These are phyloP conservation scores for Melospiza melodia DNA, from an alignment of 2,113 vertebrate genomes.

Conservation along the genomic window DNA sequence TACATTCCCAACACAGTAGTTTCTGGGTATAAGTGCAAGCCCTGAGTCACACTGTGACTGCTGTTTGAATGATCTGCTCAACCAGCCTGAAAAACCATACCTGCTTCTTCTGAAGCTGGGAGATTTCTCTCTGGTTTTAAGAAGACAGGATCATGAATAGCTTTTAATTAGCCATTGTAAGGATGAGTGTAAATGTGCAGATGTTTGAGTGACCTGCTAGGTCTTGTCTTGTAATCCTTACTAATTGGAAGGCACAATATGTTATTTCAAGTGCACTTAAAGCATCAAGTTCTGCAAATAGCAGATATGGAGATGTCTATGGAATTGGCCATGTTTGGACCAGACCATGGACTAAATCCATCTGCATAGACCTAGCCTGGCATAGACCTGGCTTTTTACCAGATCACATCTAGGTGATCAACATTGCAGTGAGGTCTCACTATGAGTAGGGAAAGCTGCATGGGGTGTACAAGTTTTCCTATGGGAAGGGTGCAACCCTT, in stretches of 20 bases:
- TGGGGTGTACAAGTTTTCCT: background rate
- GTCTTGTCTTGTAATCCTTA: background rate
- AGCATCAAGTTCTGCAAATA: background rate
- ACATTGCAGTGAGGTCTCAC: background rate
- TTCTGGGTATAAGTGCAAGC: background rate
- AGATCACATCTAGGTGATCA: background rate
- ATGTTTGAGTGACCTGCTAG: background rate
- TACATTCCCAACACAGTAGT: background rate
- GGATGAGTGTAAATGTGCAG: background rate
- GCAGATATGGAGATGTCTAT: rapidly evolving
- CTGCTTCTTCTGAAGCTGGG: background rate
- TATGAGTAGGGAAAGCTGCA: background rate
- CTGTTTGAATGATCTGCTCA: background rate
- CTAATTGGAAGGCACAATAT: background rate
- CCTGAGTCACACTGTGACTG: background rate
- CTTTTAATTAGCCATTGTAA: background rate
- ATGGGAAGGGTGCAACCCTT: background rate
- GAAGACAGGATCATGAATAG: background rate
- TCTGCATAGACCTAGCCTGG: background rate
- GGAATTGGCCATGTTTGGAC: background rate
- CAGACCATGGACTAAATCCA: background rate
- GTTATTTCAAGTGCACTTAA: background rate
- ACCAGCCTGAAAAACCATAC: background rate
- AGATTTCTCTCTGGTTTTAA: background rate
- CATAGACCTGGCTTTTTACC: background rate